Conservation (phyloP, 2,113 vertebrate species). For the Mungos mungo region DNA sequence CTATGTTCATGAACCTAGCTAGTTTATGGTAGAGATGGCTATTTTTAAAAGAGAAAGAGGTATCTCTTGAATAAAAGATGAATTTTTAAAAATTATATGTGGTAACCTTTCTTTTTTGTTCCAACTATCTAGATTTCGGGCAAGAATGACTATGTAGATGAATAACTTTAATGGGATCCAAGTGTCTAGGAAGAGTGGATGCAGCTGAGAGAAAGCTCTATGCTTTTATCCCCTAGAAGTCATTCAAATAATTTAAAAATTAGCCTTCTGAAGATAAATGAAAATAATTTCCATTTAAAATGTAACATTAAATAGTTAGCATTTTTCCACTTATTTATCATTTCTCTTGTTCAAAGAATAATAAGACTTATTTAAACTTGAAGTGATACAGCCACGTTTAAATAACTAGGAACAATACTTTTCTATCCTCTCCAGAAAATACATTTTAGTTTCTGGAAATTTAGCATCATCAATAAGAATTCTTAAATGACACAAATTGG, state of each 20-base stretch:
- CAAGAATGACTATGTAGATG: background rate
- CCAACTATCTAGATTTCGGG: background rate
- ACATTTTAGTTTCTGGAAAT: constrained; percentile 19
- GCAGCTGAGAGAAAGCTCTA: background rate
- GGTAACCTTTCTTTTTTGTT: background rate
- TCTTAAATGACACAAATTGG: constrained; percentile 43
- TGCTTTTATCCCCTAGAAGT: constrained; percentile 25
- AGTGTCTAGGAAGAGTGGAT: constrained; percentile 13
- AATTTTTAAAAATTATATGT: background rate
- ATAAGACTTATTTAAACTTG: constrained; percentile 36
- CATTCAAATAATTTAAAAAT: constrained; percentile 62
- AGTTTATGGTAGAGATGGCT: background rate
- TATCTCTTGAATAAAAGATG: background rate
- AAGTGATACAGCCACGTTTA: background rate
- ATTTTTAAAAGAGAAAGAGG: background rate
- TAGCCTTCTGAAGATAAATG: constrained; percentile 33
- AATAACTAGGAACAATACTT: background rate
- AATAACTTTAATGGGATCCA: background rate
- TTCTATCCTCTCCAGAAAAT: constrained; percentile 25
- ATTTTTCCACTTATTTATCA: constrained; percentile 15
- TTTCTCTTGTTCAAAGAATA: constrained; percentile 44
- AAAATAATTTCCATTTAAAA: constrained; percentile 58
- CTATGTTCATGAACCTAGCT: background rate
- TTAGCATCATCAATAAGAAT: background rate
- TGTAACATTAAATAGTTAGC: background rate